Base-by-base conservation (phyloP, 2,113 vertebrate species). In the Anhinga rufa region DNA sequence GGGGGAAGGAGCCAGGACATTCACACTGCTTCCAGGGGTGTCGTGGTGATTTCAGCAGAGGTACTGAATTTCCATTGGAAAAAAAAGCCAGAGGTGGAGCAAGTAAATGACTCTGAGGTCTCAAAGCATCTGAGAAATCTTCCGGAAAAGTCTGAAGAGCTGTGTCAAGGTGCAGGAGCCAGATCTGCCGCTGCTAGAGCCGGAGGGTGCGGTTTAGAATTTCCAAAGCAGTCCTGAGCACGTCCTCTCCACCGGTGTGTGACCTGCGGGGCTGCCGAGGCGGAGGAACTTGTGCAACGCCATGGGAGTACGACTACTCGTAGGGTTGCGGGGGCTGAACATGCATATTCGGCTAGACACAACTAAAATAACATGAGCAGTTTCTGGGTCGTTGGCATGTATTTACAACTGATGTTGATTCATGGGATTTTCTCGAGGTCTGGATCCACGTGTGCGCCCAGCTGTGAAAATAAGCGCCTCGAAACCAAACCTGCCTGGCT, bases 1-100 rank as follows among this genome's bases (percentile, higher is more conserved):
- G 8, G 0, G 0, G 38, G 26, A 36, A 29, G 42, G 46, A 28
- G 14, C 54, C 26, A 8, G 29, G 24, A 38, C 4, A 4, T 21
- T 65, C 57, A 10, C 7, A 2, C 40, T 15, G 36, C 54, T 68
- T 51, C 40, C 49, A 74, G 54, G 21, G 26, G 11, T 4, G 4
- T 49, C 6, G 0, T 2, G 7, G 34, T 3, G 31, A 13, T 58
- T 40, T 16, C 29, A 75, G 44, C 36, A 88, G 66, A 87, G 54
- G 8, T 31, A 10, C 42, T 17, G 61, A 16, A 70, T 65, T 18
- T 89, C 25, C 40, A 25, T 31, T 58, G 6, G 65, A 38, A 54
- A 54, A n/a, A 80, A 18, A 17, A 17, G 28, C 57, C 52, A 44
- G 26, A 51, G 21, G 28, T 60, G 54, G 21, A 84, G 32, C 42